A percentile compares a stretch with the other conserved stretches of the same genome.
These are phyloP conservation scores for Labeo rohita DNA, from an alignment of 2,113 vertebrate genomes.

Conservation along the genomic window DNA sequence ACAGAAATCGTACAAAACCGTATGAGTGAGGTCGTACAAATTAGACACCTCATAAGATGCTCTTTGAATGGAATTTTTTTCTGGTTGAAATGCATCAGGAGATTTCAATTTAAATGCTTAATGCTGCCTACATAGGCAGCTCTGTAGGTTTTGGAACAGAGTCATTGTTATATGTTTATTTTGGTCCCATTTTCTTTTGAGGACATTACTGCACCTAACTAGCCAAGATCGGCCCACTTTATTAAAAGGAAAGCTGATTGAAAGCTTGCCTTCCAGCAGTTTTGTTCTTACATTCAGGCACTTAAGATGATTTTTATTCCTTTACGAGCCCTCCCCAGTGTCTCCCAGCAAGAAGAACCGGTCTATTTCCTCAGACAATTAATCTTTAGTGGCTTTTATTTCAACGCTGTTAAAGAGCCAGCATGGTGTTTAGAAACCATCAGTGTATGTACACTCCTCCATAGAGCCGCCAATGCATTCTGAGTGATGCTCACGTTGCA, in stretches of 20 bases:
- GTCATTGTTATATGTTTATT: neutral
- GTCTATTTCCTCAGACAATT: constrained; percentile 54
- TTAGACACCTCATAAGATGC: too few relatives aligned
- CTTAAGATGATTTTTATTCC: constrained; percentile 54
- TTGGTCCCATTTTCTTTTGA: constrained; percentile 6
- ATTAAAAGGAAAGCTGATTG: neutral
- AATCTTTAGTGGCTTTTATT: constrained; percentile 60
- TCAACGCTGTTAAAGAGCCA: constrained; percentile 39
- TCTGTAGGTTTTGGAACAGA: neutral
- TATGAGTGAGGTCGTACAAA: too few relatives aligned
- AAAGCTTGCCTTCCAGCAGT: constrained; percentile 61
- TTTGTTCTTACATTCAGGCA: constrained; percentile 59
- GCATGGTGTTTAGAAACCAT: neutral
- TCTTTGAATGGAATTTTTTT: neutral
- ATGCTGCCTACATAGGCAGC: constrained; percentile 6
- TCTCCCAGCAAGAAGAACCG: constrained; percentile 57
- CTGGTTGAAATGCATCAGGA: neutral
- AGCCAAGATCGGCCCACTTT: constrained; percentile 35
- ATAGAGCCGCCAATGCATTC: constrained; percentile 8
- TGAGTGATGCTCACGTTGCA: constrained; percentile 19
- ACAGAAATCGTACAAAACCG: too few relatives aligned
- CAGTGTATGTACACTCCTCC: neutral
- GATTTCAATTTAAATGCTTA: neutral
- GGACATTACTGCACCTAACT: constrained; percentile 61
- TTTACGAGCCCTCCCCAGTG: constrained; percentile 64